Evolutionary conservation across 2,888 invertebrate species (phyloP).

Genomic region (Hirtodrosophila confusa): DNA sequence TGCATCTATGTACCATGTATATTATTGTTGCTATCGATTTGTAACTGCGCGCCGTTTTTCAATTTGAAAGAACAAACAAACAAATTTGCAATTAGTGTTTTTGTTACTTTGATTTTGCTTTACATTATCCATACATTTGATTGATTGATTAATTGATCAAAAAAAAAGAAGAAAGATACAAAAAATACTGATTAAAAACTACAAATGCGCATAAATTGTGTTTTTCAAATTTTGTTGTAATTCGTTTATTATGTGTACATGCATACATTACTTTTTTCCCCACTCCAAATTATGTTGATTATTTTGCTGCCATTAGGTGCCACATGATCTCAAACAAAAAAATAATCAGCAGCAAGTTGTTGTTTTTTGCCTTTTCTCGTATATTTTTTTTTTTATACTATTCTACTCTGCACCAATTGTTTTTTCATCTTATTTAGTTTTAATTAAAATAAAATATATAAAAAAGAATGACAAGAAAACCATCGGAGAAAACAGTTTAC

Average conservation of each 20-base stretch:
- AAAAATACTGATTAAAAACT: constrained; percentile 4
- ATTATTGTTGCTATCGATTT: constrained; percentile 49
- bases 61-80: too few relatives aligned
- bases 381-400: constrained; percentile 47
- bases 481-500: constrained; percentile 28
- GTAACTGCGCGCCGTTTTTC: constrained; percentile 37
- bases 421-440: constrained; percentile 47
- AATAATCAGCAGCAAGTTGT: constrained; percentile 19
- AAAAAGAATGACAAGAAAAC: constrained; percentile 1
- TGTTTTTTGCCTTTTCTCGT: constrained; percentile 4
- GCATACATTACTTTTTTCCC: constrained; percentile 47
- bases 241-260: constrained; percentile 72
- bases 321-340: constrained; percentile 19
- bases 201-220: constrained; percentile 75
- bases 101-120: constrained; percentile 62
- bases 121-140: constrained; percentile 32
- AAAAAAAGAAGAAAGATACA: constrained; percentile 16
- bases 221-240: constrained; percentile 83
- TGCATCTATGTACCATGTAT: constrained; percentile 10
- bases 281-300: constrained; percentile 54
- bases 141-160: constrained; percentile 48
- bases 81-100: constrained; percentile 36
- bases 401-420: constrained; percentile 56
- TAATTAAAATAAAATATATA: constrained; percentile 19
- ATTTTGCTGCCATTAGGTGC: constrained; percentile 61